A percentile compares a stretch with the other conserved stretches of the same genome.
Conservation (phyloP, 2,113 vertebrate genomes). For the Chlorodrepanis virens region DNA sequence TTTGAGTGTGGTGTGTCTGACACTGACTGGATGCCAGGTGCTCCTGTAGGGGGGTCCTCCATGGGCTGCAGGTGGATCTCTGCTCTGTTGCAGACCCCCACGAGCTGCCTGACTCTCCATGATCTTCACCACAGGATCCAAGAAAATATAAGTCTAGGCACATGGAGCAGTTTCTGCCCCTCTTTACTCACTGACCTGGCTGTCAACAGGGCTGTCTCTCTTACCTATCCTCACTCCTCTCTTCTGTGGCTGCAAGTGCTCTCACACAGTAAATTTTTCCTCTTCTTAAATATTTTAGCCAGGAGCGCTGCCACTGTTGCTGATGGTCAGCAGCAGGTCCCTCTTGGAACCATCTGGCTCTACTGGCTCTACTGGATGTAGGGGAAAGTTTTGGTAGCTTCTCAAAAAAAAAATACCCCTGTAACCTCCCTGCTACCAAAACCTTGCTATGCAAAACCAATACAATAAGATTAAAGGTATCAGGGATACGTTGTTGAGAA, state of each 20-base stretch:
- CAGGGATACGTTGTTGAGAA: neutral
- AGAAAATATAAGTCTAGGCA: accelerated
- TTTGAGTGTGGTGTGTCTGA: neutral
- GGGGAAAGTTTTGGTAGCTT: neutral
- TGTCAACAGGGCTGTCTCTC: neutral
- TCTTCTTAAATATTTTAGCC: neutral
- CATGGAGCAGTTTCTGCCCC: neutral
- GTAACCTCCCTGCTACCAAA: neutral
- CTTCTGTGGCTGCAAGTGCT: neutral
- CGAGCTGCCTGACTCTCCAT: neutral
- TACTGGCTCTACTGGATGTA: neutral
- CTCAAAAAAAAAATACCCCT: neutral
- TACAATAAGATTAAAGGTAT: neutral
- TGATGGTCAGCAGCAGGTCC: neutral
- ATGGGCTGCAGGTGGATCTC: neutral
- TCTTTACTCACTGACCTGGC: neutral
- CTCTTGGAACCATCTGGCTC: neutral
- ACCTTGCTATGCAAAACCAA: neutral
- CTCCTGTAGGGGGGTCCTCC: neutral
- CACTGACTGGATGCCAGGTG: neutral
- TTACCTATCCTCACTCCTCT: neutral
- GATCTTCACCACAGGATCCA: neutral
- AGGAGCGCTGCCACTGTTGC: accelerated
- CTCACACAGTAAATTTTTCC: neutral
- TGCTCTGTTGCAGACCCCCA: neutral